These are phyloP conservation scores for Tamandua tetradactyla DNA, from an alignment of 2,797 vertebrate genomes.

Conservation along the genomic window DNA sequence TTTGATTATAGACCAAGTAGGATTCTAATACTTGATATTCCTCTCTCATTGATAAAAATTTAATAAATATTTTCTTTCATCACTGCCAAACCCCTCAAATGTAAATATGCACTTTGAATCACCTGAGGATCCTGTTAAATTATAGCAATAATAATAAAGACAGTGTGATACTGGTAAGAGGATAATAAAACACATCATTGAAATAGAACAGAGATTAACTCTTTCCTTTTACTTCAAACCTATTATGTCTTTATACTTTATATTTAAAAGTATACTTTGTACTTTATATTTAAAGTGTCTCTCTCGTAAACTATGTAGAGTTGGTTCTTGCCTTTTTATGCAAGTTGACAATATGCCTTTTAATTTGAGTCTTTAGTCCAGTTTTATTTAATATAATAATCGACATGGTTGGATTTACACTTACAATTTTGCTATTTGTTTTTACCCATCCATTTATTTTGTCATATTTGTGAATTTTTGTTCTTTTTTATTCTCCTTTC, in stretches of 20 bases:
- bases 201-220: not conserved
- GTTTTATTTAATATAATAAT: constrained; percentile 34
- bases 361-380: constrained; percentile 1
- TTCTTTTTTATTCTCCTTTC: not conserved
- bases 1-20: not conserved
- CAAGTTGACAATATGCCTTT: constrained; percentile 33
- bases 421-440: constrained; percentile 21
- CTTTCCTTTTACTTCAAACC: not conserved
- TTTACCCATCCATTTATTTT: not conserved
- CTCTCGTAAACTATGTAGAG: not conserved
- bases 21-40: not conserved
- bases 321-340: not conserved
- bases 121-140: not conserved
- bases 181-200: not conserved
- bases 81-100: not conserved
- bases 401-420: not conserved
- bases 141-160: not conserved
- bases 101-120: constrained; percentile 5
- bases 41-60: not conserved
- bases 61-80: constrained; percentile 19
- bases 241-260: not conserved
- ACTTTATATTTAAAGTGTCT: not conserved
- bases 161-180: not conserved
- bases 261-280: too few species aligned
- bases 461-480: not conserved